Percentiles rank a stretch among this genome's conserved stretches.
Conservation (phyloP, 2,113 vertebrate species). For the Spizaetus ornatus region DNA sequence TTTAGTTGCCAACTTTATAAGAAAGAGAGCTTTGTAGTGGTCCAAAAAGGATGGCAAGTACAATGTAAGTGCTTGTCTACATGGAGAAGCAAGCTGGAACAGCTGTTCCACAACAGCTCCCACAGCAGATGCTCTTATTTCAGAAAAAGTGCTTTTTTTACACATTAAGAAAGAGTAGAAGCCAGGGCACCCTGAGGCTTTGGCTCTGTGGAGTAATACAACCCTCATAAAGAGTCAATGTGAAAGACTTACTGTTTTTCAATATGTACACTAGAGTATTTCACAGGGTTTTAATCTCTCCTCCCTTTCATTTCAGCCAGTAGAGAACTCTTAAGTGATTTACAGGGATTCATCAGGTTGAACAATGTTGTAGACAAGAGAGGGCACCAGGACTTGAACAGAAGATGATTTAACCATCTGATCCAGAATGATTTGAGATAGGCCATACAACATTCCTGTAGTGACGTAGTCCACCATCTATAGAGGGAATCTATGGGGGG, state of each 20-base stretch:
- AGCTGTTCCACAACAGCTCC: background rate
- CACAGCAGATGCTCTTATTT: background rate
- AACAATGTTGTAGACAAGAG: background rate
- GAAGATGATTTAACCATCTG: background rate
- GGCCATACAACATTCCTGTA: background rate
- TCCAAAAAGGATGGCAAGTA: background rate
- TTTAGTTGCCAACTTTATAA: background rate
- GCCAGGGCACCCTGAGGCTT: constrained; percentile 39
- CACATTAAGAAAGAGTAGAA: background rate
- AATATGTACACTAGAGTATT: background rate
- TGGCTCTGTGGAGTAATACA: background rate
- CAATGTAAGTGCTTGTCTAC: background rate
- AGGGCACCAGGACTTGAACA: background rate
- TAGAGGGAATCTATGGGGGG: background rate
- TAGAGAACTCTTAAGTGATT: background rate
- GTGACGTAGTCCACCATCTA: background rate
- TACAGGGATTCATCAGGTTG: background rate
- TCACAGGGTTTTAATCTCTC: background rate
- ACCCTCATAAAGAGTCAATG: background rate
- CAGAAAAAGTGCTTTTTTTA: background rate
- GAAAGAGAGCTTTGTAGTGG: background rate
- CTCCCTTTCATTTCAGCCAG: background rate
- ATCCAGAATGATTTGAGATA: background rate
- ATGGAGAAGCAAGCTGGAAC: background rate
- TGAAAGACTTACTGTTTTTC: constrained; percentile 24